Base-by-base conservation (phyloP, 2,797 vertebrate genomes). In the Uromys caudimaculatus region DNA sequence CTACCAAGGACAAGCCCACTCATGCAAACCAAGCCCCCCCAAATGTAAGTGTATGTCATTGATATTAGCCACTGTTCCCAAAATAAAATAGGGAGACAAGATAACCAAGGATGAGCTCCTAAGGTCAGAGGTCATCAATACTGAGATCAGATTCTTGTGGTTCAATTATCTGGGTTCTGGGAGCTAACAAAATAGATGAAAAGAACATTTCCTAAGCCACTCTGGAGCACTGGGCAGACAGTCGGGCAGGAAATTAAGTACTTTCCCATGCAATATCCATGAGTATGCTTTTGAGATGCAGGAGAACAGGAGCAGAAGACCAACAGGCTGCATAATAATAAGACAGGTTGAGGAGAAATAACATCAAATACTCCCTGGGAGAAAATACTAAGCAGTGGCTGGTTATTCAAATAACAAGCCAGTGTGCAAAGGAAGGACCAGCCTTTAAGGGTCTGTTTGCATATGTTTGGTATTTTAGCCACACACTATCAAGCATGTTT, bases 231-330 rank as follows among this genome's bases (percentile, higher is more conserved):
- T 19, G 35, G 52, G 52, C 38, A 78, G 67, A 85, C n/a, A 73
- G 17, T 81, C 2, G 1, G 41, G 78, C 23, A 91, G 95, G 71
- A 93, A 90, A 96, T 89, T 88, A 86, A 96, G 56, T n/a, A 71
- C 12, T 90, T 88, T 90, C 41, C 54, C 32, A 47, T 4, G 64
- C 14, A 79, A 50, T 44, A 29, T 47, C 7, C 0, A 44, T 85
- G 83, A 95, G 41, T 41, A 56, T 29, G 85, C 29, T 16, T 85
- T 92, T 90, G 95, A 93, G 88, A 91, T 52, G 52, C 38, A 79
- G 92, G 92, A n/a, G 92, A 92, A 95, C 13, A n/a, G 69, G 21
- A 67, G 73, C 62, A 75, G 82, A 91, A 62, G 93, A 67, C 82
- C 56, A 60, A 76, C 2, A 64, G n/a, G 27, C 47, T 56, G 69